Conservation (phyloP, 2,113 vertebrate genomes). For the Crotalus tigris region DNA sequence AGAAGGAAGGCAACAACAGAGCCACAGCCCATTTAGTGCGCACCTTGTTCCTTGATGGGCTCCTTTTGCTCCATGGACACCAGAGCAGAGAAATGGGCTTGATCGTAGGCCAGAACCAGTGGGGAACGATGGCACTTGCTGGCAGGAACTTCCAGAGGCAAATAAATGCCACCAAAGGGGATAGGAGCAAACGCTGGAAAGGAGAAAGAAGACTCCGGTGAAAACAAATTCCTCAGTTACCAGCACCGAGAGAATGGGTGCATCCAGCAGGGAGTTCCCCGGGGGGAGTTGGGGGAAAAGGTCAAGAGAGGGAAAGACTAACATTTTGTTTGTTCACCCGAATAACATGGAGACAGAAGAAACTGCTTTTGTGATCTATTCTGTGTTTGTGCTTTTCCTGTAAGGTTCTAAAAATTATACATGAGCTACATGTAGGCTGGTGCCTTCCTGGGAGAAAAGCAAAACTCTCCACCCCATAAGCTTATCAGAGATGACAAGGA, state of each 20-base stretch:
- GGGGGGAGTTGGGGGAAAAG: not conserved
- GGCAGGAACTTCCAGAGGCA: conserved; percentile 90
- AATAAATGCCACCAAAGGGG: conserved; percentile 94
- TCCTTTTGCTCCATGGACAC: conserved; percentile 98
- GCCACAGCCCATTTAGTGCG: not conserved
- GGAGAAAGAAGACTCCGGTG: no score
- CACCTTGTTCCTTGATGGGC: conserved; percentile 88
- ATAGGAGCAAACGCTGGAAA: conserved; percentile 91
- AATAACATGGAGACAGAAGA: not conserved
- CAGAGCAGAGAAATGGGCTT: conserved; percentile 96
- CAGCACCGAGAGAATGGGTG: not conserved
- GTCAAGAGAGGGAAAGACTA: not conserved
- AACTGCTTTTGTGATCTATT: not conserved
- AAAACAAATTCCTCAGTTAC: not conserved
- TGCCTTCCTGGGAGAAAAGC: not conserved
- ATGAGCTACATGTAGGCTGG: not conserved
- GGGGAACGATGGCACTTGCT: conserved; percentile 91
- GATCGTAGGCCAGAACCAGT: conserved; percentile 90
- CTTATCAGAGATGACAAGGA: not conserved
- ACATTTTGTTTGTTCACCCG: not conserved
- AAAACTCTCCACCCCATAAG: not conserved
- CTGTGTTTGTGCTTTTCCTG: not conserved
- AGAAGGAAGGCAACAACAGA: not conserved
- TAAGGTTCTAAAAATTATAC: not conserved
- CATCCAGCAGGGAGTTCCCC: not conserved